A percentile compares a stretch with the other conserved stretches of the same genome.
Evolutionary conservation across 2,888 invertebrate genomes (phyloP).

Genomic region (Stictocephala bisonia): DNA sequence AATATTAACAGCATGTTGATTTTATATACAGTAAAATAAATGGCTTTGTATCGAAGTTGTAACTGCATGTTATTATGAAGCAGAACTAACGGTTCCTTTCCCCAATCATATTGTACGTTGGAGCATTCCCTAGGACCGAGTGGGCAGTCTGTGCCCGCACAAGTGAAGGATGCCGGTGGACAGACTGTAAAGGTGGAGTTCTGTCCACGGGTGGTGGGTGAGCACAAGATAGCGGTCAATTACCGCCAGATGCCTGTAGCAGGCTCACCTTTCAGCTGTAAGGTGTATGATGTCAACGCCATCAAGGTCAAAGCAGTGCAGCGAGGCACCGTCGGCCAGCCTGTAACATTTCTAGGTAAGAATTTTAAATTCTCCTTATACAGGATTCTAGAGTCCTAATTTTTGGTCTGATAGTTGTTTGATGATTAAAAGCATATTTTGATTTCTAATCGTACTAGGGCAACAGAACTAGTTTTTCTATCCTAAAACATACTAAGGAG

Average conservation of each 20-base stretch:
- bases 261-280: constrained; percentile 94
- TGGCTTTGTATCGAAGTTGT: too few species aligned
- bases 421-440: too few species aligned
- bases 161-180: constrained; percentile 85
- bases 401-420: too few species aligned
- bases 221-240: constrained; percentile 89
- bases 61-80: too few species aligned
- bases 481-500: too few species aligned
- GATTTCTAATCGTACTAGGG: too few species aligned
- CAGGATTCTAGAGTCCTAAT: too few species aligned
- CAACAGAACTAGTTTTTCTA: too few species aligned
- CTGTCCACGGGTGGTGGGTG: constrained; percentile 89
- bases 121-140: constrained; percentile 79
- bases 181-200: constrained; percentile 91
- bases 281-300: constrained; percentile 94
- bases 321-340: constrained; percentile 87
- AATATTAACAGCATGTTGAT: too few species aligned
- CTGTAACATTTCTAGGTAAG: constrained; percentile 89
- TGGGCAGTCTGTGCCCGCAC: constrained; percentile 90
- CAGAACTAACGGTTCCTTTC: constrained; percentile 18
- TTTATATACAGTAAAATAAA: too few species aligned
- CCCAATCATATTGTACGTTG: constrained; percentile 27
- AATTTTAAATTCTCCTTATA: too few species aligned
- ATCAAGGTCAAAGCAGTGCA: constrained; percentile 94
- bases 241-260: constrained; percentile 80